Conservation (phyloP, 2,113 vertebrate genomes). For the Neomonachus schauinslandi region DNA sequence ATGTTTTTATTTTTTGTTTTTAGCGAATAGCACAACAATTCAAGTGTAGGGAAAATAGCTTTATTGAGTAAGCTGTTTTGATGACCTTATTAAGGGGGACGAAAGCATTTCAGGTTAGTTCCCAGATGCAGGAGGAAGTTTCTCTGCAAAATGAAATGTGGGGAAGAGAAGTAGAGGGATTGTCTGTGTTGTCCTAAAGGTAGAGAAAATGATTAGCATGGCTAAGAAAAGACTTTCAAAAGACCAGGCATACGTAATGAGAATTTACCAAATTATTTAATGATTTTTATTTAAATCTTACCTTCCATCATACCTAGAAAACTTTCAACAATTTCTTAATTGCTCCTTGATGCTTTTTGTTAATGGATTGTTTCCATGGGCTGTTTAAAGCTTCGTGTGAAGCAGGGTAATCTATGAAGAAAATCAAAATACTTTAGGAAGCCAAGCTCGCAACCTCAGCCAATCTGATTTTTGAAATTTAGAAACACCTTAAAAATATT, state of each 20-base stretch:
- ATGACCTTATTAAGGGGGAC: background rate
- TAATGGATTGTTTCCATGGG: background rate
- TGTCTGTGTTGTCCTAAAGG: background rate
- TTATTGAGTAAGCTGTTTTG: background rate
- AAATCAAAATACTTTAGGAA: background rate
- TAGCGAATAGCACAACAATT: background rate
- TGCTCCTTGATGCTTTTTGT: background rate
- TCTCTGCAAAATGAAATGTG: background rate
- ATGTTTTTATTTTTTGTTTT: background rate
- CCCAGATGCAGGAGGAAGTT: background rate
- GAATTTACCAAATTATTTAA: background rate
- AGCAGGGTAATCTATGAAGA: background rate
- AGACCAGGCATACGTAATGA: background rate
- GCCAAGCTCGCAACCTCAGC: background rate
- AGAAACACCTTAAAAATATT: background rate
- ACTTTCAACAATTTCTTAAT: background rate
- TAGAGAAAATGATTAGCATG: background rate
- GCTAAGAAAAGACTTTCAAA: background rate
- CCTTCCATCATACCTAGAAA: background rate
- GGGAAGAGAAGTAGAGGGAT: background rate
- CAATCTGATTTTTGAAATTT: slow-evolving; percentile 13
- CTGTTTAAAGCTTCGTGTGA: slow-evolving; percentile 11
- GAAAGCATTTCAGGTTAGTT: background rate
- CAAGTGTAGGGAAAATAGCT: background rate
- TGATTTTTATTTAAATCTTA: background rate